These are phyloP conservation scores for Ciconia nigra DNA, from an alignment of 2,797 vertebrate genomes.

Conservation along the genomic window DNA sequence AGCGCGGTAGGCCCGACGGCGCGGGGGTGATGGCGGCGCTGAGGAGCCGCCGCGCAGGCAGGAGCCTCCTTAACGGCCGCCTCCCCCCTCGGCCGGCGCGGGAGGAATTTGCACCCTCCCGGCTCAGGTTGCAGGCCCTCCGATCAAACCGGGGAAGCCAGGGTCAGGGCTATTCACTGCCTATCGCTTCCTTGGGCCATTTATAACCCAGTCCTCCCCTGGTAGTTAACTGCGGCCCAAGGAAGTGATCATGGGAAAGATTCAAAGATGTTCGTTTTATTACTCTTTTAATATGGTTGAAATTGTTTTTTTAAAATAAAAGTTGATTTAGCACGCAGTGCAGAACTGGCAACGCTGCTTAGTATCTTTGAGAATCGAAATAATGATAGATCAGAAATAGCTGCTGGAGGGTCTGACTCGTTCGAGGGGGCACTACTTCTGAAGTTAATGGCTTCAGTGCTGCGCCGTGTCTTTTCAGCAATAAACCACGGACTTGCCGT, in stretches of 20 bases:
- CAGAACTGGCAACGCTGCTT: not conserved
- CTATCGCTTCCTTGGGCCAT: slow-evolving; percentile 65
- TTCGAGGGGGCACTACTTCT: not conserved
- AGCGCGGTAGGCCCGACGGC: not conserved
- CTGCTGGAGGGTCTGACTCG: fast-evolving
- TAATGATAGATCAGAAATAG: fast-evolving
- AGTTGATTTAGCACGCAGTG: not conserved
- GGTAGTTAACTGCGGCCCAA: not conserved
- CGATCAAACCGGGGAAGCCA: slow-evolving; percentile 54
- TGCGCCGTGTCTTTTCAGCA: fast-evolving
- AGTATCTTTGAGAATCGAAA: not conserved
- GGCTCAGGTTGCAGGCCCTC: slow-evolving; percentile 72
- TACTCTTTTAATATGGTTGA: not conserved
- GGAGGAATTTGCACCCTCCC: slow-evolving; percentile 71
- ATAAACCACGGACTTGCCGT: fast-evolving
- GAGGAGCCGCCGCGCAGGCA: not conserved
- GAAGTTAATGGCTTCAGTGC: fast-evolving
- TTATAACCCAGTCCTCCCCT: slow-evolving; percentile 21
- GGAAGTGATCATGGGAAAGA: not conserved
- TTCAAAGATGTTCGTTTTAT: not conserved
- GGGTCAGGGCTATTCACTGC: slow-evolving; percentile 69
- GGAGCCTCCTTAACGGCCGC: slow-evolving; percentile 28
- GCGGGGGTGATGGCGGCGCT: no score
- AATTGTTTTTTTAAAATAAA: not conserved
- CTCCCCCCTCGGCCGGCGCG: not conserved